Base-by-base conservation (phyloP, 2,797 vertebrate species). In the Enteromius afrohamiltoni region DNA sequence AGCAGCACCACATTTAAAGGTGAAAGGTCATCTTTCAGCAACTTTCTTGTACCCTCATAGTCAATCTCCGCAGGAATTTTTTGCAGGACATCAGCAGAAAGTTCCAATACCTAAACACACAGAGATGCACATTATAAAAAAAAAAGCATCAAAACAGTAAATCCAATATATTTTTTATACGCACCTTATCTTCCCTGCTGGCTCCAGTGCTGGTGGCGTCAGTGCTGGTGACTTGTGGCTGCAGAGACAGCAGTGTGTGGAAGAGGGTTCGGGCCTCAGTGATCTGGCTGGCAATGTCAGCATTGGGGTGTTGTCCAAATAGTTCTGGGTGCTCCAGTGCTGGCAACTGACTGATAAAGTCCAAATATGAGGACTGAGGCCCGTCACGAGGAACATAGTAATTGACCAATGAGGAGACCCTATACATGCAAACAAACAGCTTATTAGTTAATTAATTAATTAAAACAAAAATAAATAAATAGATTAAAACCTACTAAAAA, bases 301-400 rank as follows among this genome's bases (percentile, higher is more conserved):
- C 96, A 16, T 98, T 98, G 62, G 95, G 92, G 90, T 98, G 95
- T 89, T 96, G 96, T 23, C 97, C 97, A 58, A 97, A 97, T 86
- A 96, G 93, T 88, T 96, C 96, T 0, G 97, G 96, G 80, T 95
- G 92, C 80, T 97, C 97, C 65, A 93, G 92, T 83, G 93, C 1
- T 0, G 96, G 96, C 83, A 97, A 89, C 83, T 89, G 88, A 88
- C 85, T 91, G 85, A 97, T 95, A 53, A 93, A 93, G 3, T 96
- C 94, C 79, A 88, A 92, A 90, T 96, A 97, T 1, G 92, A 91
- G 23, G 92, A 87, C 87, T 94, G 91, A 42, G 92, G 81, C 2
- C 96, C 95, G 1, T 98, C 96, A 26, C 88, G 90, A 2, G 97
- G 96, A 83, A 97, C 94, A 89, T 92, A 95, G 77, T 97, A 97